Percentiles rank a stretch among this genome's conserved stretches.
These are phyloP conservation scores for Masticophis lateralis DNA, from an alignment of 2,797 vertebrate species.

Conservation along the genomic window DNA sequence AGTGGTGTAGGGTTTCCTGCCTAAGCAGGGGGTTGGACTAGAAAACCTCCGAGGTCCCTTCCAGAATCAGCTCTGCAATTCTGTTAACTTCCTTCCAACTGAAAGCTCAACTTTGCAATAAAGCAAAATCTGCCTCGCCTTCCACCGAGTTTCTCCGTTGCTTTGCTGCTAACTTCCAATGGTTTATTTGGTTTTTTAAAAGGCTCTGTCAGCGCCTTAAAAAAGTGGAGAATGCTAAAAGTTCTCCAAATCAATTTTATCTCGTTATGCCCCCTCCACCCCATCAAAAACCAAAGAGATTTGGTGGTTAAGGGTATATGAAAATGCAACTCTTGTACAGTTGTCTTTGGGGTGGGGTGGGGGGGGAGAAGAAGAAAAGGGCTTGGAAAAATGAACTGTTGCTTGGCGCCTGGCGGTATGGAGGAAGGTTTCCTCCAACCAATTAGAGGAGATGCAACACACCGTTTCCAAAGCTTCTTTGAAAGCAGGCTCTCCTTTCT, in stretches of 20 bases:
- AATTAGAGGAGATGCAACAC: background rate
- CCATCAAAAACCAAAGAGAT: background rate
- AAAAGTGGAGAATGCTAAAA: background rate
- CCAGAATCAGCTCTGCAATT: too few relatives aligned
- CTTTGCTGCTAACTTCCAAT: background rate
- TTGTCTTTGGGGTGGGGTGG: background rate
- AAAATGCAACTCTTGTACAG: background rate
- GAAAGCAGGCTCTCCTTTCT: too few relatives aligned
- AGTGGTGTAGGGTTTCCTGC: too few relatives aligned
- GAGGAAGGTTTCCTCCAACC: background rate
- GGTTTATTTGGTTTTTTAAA: too few relatives aligned
- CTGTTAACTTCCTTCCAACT: background rate
- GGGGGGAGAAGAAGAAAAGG: background rate
- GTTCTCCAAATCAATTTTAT: background rate
- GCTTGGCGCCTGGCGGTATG: too few relatives aligned
- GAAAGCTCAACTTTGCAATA: background rate
- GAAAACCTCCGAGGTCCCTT: too few relatives aligned
- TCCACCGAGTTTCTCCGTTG: background rate
- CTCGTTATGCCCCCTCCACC: background rate
- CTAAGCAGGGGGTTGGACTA: too few relatives aligned
- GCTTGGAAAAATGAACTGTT: background rate
- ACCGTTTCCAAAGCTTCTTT: background rate
- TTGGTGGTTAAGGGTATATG: background rate
- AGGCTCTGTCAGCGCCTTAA: background rate
- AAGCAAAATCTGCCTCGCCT: background rate